These are phyloP conservation scores for Xiphophorus hellerii DNA, from an alignment of 2,113 vertebrate species.

Conservation along the genomic window DNA sequence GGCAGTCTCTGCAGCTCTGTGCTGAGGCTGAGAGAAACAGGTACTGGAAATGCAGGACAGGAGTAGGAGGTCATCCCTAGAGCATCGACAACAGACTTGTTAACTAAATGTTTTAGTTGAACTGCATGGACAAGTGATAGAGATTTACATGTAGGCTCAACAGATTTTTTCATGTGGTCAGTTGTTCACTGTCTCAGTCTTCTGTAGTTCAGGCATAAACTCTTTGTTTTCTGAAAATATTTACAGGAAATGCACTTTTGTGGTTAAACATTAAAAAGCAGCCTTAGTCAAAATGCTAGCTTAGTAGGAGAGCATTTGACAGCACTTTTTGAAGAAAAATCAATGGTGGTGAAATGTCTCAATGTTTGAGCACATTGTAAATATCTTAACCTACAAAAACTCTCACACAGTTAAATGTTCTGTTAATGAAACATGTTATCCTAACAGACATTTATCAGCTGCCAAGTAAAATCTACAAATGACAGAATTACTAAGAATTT, in stretches of 20 bases:
- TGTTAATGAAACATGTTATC: neutral
- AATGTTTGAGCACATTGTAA: neutral
- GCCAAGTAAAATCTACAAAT: neutral
- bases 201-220: neutral
- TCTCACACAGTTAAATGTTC: neutral
- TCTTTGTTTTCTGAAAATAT: neutral
- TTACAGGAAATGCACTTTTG: neutral
- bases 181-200: neutral
- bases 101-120: constrained; percentile 25
- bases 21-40: constrained; percentile 15
- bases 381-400: neutral
- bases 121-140: neutral
- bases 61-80: neutral
- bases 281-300: neutral
- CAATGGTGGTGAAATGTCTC: neutral
- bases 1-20: neutral
- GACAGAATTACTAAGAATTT: neutral
- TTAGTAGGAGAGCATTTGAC: neutral
- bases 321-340: neutral
- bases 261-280: neutral
- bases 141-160: neutral
- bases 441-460: neutral
- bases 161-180: neutral
- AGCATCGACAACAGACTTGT: constrained; percentile 17
- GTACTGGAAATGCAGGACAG: constrained; percentile 22